phyloP scores from a whole-genome alignment of 64 coral and sea anemone species.

The Dendrophyllia cribrosa region DNA sequence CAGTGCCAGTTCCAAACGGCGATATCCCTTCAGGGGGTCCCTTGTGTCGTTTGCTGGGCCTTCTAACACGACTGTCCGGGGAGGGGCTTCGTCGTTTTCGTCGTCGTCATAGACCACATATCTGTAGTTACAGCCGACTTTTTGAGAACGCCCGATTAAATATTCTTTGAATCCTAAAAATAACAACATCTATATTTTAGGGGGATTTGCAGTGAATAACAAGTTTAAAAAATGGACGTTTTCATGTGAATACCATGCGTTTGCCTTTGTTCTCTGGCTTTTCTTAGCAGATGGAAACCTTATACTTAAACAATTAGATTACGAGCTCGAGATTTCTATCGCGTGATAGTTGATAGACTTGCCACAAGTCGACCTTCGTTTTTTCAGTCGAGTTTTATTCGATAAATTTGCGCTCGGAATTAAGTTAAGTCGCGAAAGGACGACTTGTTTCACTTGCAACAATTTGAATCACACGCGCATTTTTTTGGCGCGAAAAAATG shows the following conservation, averaged over 20 bases:
- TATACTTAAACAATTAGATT: too few species aligned
- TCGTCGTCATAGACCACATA: background rate
- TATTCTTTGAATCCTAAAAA: constrained; percentile 13
- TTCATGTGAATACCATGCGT: background rate
- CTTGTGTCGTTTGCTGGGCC: constrained; percentile 8
- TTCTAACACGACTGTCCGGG: constrained; percentile 4
- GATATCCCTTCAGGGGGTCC: constrained; percentile 31
- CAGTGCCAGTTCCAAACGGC: background rate
- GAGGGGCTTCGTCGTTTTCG: background rate
- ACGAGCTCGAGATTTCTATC: too few species aligned
- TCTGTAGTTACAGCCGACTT: background rate
- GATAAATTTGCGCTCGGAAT: too few species aligned
- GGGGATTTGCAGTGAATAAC: background rate
- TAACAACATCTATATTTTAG: background rate
- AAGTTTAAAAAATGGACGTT: background rate
- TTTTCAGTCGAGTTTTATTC: too few species aligned
- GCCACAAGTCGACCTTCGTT: too few species aligned
- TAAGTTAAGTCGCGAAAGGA: too few species aligned
- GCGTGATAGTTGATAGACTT: too few species aligned
- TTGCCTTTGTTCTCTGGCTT: too few species aligned
- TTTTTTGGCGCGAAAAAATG: too few species aligned
- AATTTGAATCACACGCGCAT: too few species aligned
- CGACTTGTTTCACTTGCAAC: too few species aligned
- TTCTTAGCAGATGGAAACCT: too few species aligned
- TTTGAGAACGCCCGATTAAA: constrained; percentile 17